These are phyloP conservation scores for Pseudomyrmex flavicornis DNA, from an alignment of 1,140 invertebrate genomes.

Conservation along the genomic window DNA sequence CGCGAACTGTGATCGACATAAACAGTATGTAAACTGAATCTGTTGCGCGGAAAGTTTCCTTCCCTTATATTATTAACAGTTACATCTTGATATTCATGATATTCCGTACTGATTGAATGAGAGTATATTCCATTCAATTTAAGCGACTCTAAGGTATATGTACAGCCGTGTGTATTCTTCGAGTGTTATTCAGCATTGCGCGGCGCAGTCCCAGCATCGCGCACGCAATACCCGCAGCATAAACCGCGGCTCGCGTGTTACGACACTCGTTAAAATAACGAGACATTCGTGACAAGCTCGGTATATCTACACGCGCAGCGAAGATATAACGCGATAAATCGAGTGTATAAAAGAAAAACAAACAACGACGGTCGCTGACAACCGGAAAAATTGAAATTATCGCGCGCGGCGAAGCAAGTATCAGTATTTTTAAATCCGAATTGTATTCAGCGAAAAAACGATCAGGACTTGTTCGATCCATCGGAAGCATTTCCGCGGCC, in stretches of 20 bases:
- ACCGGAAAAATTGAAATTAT: constrained; percentile 1
- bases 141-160: neutral
- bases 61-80: neutral
- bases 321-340: neutral
- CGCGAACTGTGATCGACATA: no score
- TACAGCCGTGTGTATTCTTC: neutral
- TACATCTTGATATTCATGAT: neutral
- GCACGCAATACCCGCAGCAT: constrained; percentile 40
- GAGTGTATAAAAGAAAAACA: neutral
- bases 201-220: neutral
- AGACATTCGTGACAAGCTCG: constrained; percentile 41
- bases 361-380: neutral
- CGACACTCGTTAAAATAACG: constrained; percentile 52
- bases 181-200: constrained; percentile 11
- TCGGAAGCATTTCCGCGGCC: neutral
- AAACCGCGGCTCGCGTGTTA: constrained; percentile 32
- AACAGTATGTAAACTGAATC: no score
- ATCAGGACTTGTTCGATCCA: neutral
- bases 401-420: no score
- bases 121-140: constrained; percentile 20
- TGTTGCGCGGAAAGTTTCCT: no score
- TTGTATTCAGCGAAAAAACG: no score
- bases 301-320: neutral
- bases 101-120: neutral
- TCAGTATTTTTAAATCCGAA: no score